A percentile compares a stretch with the other conserved stretches of the same genome.
These are phyloP conservation scores for Pectinophora gossypiella DNA, from an alignment of 1,140 invertebrate species.

Conservation along the genomic window DNA sequence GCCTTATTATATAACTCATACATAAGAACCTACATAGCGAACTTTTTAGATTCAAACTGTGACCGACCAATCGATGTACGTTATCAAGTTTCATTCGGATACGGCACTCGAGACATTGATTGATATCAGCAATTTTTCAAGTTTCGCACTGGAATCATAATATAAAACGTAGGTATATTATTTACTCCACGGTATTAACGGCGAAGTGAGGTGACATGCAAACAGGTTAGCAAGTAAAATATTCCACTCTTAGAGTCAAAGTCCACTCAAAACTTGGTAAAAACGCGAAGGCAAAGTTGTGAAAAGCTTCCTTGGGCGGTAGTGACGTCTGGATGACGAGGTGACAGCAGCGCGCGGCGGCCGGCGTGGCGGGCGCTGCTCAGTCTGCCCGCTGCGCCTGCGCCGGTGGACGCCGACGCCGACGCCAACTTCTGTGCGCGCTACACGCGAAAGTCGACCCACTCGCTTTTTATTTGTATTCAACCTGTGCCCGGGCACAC, in stretches of 20 bases:
- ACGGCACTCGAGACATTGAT: too few relatives aligned
- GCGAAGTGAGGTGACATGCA: too few relatives aligned
- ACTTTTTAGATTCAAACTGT: too few relatives aligned
- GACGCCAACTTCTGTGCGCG: conserved; percentile 28
- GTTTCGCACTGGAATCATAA: too few relatives aligned
- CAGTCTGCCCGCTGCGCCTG: conserved; percentile 36
- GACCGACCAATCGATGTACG: too few relatives aligned
- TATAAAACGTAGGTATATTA: too few relatives aligned
- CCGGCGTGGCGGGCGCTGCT: conserved; percentile 25
- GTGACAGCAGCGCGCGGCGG: conserved; percentile 15
- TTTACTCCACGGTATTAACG: too few relatives aligned
- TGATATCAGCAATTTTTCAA: too few relatives aligned
- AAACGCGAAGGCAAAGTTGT: background rate
- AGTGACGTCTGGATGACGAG: conserved; percentile 31
- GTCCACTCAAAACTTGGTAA: background rate
- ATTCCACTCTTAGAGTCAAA: background rate
- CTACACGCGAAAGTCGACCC: conserved; percentile 44
- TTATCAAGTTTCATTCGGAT: too few relatives aligned
- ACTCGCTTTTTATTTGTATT: conserved; percentile 48
- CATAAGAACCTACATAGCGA: too few relatives aligned
- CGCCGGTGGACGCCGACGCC: conserved; percentile 36
- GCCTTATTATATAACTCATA: too few relatives aligned
- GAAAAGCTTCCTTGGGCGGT: conserved; percentile 15
- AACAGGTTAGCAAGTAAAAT: too few relatives aligned
- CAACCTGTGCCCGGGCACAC: conserved; percentile 26